phyloP scores from a whole-genome alignment of 2,113 vertebrate species.

The Electrona antarctica region DNA sequence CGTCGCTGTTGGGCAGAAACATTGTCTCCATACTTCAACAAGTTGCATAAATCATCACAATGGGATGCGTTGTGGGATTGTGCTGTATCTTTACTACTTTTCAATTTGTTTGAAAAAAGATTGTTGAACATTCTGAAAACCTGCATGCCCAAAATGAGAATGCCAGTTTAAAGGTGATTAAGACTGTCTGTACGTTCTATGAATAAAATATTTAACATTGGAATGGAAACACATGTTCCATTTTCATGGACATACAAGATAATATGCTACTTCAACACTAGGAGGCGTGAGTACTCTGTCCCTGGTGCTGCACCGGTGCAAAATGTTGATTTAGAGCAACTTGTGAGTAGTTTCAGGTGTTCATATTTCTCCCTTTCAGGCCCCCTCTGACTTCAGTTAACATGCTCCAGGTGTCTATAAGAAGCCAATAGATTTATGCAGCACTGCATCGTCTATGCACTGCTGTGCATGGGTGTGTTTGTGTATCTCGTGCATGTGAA shows the following conservation, averaged over 20 bases:
- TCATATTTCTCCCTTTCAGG: slow-evolving; percentile 21
- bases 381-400: neutral
- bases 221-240: neutral
- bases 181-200: too few species aligned
- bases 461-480: slow-evolving; percentile 4
- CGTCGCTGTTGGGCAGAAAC: too few species aligned
- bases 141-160: too few species aligned
- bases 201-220: neutral
- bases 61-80: too few species aligned
- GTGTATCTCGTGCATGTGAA: neutral
- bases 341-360: slow-evolving; percentile 11
- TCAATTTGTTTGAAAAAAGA: too few species aligned
- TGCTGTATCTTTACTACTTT: too few species aligned
- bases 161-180: neutral
- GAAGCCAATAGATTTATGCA: neutral
- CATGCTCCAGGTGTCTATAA: slow-evolving; percentile 19
- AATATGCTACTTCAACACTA: slow-evolving; percentile 55
- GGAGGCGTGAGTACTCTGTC: slow-evolving; percentile 60
- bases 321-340: slow-evolving; percentile 19
- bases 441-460: neutral
- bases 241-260: neutral
- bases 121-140: too few species aligned
- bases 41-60: too few species aligned
- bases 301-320: neutral
- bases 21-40: too few species aligned